phyloP scores from a whole-genome alignment of 2,113 vertebrate genomes.

The Xyliphius kryptos region DNA sequence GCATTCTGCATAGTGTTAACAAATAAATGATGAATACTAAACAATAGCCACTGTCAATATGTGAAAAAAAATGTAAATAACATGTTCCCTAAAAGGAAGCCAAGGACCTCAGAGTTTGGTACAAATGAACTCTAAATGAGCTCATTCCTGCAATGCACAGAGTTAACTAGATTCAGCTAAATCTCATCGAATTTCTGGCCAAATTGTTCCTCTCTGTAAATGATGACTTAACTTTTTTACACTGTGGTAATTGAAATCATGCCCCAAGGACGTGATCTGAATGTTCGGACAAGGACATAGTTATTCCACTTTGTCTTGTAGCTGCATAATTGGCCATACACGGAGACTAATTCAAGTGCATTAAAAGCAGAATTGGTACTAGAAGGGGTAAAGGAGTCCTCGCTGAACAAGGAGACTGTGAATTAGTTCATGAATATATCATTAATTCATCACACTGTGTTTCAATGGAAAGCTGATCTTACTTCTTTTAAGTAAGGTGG shows the following conservation, averaged over 20 bases:
- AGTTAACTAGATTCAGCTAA: slow-evolving; percentile 15
- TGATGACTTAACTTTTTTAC: slow-evolving; percentile 26
- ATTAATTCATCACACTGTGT: too few relatives aligned
- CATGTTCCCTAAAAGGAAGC: background rate
- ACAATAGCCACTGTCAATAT: too few relatives aligned
- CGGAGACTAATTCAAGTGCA: background rate
- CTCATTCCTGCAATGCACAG: background rate
- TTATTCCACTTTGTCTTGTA: slow-evolving; percentile 11
- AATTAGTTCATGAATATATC: slow-evolving; percentile 3
- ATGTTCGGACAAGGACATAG: background rate
- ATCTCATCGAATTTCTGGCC: slow-evolving; percentile 8
- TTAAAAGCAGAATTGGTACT: slow-evolving; percentile 7
- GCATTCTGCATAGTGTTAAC: too few relatives aligned
- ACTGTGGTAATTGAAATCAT: slow-evolving; percentile 26
- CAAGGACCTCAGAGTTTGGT: background rate
- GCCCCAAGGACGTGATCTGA: slow-evolving; percentile 10
- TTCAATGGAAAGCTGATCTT: too few relatives aligned
- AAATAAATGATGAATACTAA: too few relatives aligned
- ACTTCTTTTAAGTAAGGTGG: too few relatives aligned
- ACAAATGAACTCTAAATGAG: slow-evolving; percentile 10
- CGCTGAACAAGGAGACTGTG: slow-evolving; percentile 9
- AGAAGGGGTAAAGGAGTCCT: background rate
- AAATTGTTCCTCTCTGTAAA: slow-evolving; percentile 20
- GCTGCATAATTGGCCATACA: slow-evolving; percentile 4
- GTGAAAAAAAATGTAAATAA: background rate